phyloP scores from a whole-genome alignment of 2,113 vertebrate genomes.

The Cairina moschata region DNA sequence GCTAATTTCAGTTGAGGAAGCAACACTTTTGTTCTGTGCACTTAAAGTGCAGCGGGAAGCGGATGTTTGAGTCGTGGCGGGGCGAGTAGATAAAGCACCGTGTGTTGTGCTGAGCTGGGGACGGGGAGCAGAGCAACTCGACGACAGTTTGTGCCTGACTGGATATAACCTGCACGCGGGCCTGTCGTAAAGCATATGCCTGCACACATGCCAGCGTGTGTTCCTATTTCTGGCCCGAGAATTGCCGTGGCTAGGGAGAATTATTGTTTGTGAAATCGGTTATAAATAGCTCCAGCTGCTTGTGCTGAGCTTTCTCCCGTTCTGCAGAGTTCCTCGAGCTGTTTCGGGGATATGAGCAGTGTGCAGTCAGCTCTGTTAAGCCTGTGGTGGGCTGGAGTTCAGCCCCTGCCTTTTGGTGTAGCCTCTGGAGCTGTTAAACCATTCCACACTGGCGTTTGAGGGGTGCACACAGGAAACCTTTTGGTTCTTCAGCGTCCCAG shows the following conservation, averaged over 20 bases:
- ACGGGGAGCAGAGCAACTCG: neutral
- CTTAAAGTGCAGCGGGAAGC: neutral
- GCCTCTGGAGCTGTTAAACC: neutral
- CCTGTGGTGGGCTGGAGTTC: neutral
- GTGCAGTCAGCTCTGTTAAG: neutral
- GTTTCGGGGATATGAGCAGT: neutral
- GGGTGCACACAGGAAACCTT: neutral
- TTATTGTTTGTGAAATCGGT: slow-evolving; percentile 14
- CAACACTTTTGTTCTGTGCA: neutral
- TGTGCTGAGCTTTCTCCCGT: neutral
- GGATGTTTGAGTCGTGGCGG: neutral
- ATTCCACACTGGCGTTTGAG: neutral
- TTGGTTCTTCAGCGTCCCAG: too few species aligned
- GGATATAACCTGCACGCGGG: neutral
- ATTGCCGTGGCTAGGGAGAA: neutral
- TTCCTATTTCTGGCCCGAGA: neutral
- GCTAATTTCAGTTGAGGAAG: neutral
- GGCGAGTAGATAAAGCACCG: neutral
- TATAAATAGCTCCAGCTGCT: slow-evolving; percentile 8
- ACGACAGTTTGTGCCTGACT: neutral
- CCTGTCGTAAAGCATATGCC: neutral
- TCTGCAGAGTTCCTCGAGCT: neutral
- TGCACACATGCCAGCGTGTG: neutral
- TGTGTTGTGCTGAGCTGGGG: neutral
- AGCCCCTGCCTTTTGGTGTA: neutral